Conservation (phyloP, 2,888 invertebrate genomes). For the Anthrax anthrax region DNA sequence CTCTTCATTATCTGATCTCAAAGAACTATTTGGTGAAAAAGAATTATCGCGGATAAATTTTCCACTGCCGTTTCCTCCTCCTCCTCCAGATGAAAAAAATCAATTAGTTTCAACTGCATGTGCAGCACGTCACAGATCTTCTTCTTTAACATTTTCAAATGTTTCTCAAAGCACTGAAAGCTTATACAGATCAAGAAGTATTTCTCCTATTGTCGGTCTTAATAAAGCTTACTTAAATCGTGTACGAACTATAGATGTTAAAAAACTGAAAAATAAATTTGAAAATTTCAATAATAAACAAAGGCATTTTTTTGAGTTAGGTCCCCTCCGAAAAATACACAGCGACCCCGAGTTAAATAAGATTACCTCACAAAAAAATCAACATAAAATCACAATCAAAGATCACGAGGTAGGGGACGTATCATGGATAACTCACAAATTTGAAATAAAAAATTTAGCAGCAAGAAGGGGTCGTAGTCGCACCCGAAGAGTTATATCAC, state of each 20-base stretch:
- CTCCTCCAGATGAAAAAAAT: conserved; percentile 36
- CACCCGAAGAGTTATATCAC: conserved; percentile 40
- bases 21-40: conserved; percentile 68
- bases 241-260: conserved; percentile 63
- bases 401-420: conserved; percentile 43
- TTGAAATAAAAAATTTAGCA: conserved; percentile 37
- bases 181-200: conserved; percentile 53
- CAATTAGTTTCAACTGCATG: not conserved
- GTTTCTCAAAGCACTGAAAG: conserved; percentile 42
- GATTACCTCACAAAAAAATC: conserved; percentile 37
- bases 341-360: conserved; percentile 67
- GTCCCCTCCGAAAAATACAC: conserved; percentile 45
- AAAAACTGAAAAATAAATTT: conserved; percentile 61
- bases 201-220: conserved; percentile 57
- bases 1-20: conserved; percentile 45
- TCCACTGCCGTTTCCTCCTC: conserved; percentile 37
- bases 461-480: conserved; percentile 36
- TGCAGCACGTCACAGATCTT: conserved; percentile 27
- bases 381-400: conserved; percentile 35
- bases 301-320: conserved; percentile 27
- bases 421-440: conserved; percentile 44
- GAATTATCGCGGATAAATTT: conserved; percentile 35
- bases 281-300: conserved; percentile 35
- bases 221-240: conserved; percentile 55
- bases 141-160: conserved; percentile 8